Evolutionary conservation across 2,888 invertebrate species (phyloP).

Genomic region (Ariolimax columbianus): DNA sequence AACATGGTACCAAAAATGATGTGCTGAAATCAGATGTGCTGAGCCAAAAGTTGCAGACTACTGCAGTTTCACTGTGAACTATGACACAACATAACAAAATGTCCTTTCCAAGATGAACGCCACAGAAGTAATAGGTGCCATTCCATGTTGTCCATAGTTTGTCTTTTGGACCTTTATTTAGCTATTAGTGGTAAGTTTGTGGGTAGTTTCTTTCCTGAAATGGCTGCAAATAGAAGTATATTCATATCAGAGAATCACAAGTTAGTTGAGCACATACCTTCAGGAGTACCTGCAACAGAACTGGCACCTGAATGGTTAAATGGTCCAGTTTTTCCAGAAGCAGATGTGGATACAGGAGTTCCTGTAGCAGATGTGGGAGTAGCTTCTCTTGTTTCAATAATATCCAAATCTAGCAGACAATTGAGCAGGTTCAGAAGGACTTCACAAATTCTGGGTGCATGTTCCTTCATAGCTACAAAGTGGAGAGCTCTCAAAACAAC

Average conservation of each 20-base stretch:
- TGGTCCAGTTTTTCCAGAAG: constrained; percentile 23
- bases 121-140: too few species aligned
- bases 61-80: too few species aligned
- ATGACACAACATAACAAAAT: too few species aligned
- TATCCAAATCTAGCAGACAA: constrained; percentile 92
- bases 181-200: too few species aligned
- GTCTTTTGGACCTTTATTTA: too few species aligned
- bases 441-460: constrained; percentile 92
- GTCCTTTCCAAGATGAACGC: too few species aligned
- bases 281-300: constrained; percentile 42
- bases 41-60: too few species aligned
- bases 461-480: constrained; percentile 90
- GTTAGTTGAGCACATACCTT: constrained; percentile 12
- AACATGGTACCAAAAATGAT: too few species aligned
- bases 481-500: constrained; percentile 88
- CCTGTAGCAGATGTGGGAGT: constrained; percentile 39
- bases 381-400: constrained; percentile 77
- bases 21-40: too few species aligned
- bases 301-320: constrained; percentile 32
- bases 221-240: not conserved
- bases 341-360: constrained; percentile 30
- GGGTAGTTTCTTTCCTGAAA: too few species aligned
- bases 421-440: constrained; percentile 94
- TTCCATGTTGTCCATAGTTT: too few species aligned
- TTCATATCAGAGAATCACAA: not conserved